Base-by-base conservation (phyloP, 2,888 invertebrate species). In the Dynastes tityus region DNA sequence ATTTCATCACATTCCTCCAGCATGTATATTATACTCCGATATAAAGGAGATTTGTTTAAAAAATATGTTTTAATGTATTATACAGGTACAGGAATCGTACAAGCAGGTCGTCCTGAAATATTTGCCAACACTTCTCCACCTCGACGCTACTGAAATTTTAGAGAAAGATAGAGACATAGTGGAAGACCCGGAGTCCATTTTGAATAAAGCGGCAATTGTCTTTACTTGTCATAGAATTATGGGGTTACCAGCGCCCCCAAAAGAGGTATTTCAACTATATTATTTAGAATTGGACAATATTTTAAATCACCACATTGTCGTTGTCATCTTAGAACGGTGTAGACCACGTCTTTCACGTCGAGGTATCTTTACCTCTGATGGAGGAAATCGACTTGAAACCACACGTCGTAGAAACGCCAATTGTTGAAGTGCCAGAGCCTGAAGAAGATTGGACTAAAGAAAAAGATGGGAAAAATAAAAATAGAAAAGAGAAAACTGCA, bases 361-460 rank as follows among this genome's bases (percentile, higher is more conserved):
- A 92, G 84, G 82, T 92, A 9, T 89, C 90, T 80, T 83, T 92
- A 29, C 92, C 92, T 0, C 82, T 92, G n/a, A 83, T 92, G 27
- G 92, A 92, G 83, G 86, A 89, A 0, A 84, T 89, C 11, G 67
- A 11, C 8, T 11, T 11, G 8, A 11, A 45, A 45, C 45, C 8
- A 11, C 8, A 45, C 8, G 9, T 45, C 9, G 45, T 8, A 45
- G 45, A 45, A 45, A 8, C 1, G 11, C 45, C 45, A 45, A 9
- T 45, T 8, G 45, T 8, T 45, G 45, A 45, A 8, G 45, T 45
- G 45, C 9, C 11, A 11, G 11, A 45, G 8, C 45, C 78, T 40
- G n/a, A 80, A 11, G 71, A 70, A 11, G 74, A 77, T 78, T 89
- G 88, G 27, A 89, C 89, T 0, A 83, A 89, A 2, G 86, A 77